phyloP scores from a whole-genome alignment of 2,797 vertebrate species.

The Rhynchonycteris naso region DNA sequence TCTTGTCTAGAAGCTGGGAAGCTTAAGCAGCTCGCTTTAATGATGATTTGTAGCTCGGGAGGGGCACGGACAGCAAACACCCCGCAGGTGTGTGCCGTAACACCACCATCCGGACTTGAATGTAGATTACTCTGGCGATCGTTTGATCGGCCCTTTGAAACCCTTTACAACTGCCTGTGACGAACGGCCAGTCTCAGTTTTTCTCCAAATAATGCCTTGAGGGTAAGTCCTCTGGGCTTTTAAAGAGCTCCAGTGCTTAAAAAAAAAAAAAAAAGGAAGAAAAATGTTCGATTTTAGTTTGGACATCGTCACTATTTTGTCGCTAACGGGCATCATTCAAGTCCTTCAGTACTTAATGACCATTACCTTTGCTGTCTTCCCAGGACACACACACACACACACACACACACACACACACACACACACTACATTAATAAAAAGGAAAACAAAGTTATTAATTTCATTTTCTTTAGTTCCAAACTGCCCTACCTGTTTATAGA shows the following conservation, averaged over 20 bases:
- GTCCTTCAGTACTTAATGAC: conserved; percentile 69
- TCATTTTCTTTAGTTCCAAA: conserved; percentile 46
- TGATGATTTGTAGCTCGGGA: conserved; percentile 88
- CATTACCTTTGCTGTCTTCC: conserved; percentile 37
- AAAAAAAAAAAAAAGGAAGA: conserved; percentile 69
- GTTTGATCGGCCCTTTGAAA: conserved; percentile 91
- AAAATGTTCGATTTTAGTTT: conserved; percentile 81
- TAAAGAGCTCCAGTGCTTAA: conserved; percentile 84
- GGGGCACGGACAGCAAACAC: conserved; percentile 86
- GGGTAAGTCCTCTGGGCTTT: conserved; percentile 87
- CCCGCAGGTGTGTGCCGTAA: conserved; percentile 88
- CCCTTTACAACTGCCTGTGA: conserved; percentile 91
- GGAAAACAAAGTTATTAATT: conserved; percentile 36
- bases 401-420: not conserved
- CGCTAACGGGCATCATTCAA: conserved; percentile 77
- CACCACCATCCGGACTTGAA: conserved; percentile 88
- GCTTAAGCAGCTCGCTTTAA: conserved; percentile 87
- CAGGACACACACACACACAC: not conserved
- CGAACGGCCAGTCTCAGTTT: conserved; percentile 87
- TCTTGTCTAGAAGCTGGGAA: conserved; percentile 82
- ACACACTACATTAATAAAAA: conserved; percentile 5
- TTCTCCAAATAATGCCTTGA: conserved; percentile 87
- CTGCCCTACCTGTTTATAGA: conserved; percentile 15
- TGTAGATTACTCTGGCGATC: conserved; percentile 88
- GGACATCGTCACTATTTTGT: conserved; percentile 77